phyloP scores from a whole-genome alignment of 1,140 invertebrate species.

The Drosophila nigrodunni region DNA sequence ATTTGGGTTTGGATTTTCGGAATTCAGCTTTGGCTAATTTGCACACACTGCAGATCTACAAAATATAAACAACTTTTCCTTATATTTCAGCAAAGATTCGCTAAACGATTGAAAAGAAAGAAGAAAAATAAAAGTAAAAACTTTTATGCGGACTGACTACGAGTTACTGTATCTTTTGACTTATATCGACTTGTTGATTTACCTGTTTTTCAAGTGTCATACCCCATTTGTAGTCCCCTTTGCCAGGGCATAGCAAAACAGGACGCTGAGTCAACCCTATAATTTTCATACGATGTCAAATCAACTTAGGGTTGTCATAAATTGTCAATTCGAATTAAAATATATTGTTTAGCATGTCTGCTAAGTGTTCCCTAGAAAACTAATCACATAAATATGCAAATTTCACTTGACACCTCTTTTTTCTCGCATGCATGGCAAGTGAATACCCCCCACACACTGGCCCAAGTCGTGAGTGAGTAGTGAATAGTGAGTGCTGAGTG shows the following conservation, averaged over 20 bases:
- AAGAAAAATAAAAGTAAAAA: neutral
- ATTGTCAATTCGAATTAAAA: slow-evolving; percentile 65
- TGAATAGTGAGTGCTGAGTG: slow-evolving; percentile 16
- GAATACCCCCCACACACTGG: slow-evolving; percentile 29
- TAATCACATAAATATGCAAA: slow-evolving; percentile 57
- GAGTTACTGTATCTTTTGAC: too few relatives aligned
- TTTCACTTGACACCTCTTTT: slow-evolving; percentile 22
- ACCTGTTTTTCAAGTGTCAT: too few relatives aligned
- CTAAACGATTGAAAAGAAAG: neutral
- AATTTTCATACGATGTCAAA: slow-evolving; percentile 59
- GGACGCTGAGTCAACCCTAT: slow-evolving; percentile 27
- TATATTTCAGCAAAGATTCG: slow-evolving; percentile 5
- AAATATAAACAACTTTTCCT: slow-evolving; percentile 34
- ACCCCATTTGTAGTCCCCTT: too few relatives aligned
- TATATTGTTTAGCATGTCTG: slow-evolving; percentile 58
- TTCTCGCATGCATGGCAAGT: slow-evolving; percentile 39
- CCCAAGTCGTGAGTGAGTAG: neutral
- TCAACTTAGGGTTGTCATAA: slow-evolving; percentile 63
- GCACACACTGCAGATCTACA: slow-evolving; percentile 57
- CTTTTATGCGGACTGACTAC: too few relatives aligned
- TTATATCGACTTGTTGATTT: too few relatives aligned
- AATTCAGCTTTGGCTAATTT: slow-evolving; percentile 54
- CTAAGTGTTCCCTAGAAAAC: slow-evolving; percentile 4
- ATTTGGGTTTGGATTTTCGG: neutral
- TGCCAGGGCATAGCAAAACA: neutral